A percentile compares a stretch with the other conserved stretches of the same genome.
phyloP scores from a whole-genome alignment of 1,140 invertebrate species.

The Octopus sinensis region DNA sequence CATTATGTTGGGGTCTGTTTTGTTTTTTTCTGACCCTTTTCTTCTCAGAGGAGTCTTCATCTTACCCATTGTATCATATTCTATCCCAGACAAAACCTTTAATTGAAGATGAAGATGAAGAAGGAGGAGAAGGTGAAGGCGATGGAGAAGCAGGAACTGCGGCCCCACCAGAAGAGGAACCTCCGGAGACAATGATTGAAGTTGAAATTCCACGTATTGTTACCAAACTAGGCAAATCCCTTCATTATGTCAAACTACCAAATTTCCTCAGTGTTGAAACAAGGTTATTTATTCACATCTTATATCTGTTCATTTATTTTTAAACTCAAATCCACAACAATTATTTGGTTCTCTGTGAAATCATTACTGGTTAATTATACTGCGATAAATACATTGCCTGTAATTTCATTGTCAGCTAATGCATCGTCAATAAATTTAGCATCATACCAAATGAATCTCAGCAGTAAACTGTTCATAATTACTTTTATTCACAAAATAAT shows the following conservation, averaged over 20 bases:
- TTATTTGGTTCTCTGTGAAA: too few species aligned
- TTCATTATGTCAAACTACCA: slow-evolving; percentile 75
- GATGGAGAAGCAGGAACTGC: slow-evolving; percentile 37
- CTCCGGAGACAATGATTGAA: slow-evolving; percentile 90
- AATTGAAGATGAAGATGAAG: slow-evolving; percentile 26
- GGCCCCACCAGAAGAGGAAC: slow-evolving; percentile 59
- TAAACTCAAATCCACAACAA: too few species aligned
- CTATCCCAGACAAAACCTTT: not conserved
- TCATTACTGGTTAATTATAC: too few species aligned
- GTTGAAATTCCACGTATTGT: slow-evolving; percentile 94
- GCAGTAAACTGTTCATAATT: too few species aligned
- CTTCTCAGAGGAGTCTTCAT: not conserved
- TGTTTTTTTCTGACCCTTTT: not conserved
- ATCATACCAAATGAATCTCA: too few species aligned
- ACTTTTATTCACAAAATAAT: too few species aligned
- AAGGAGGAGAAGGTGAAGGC: slow-evolving; percentile 35
- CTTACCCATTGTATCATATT: not conserved
- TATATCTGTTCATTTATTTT: too few species aligned
- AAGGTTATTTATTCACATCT: slow-evolving; percentile 37
- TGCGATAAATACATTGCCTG: too few species aligned
- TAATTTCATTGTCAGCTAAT: too few species aligned
- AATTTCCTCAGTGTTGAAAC: slow-evolving; percentile 64
- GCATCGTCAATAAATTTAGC: too few species aligned
- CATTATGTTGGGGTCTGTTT: too few species aligned
- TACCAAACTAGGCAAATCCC: slow-evolving; percentile 79